Percentiles rank a stretch among this genome's conserved stretches.
Conservation (phyloP, 2,888 invertebrate species). For the Malacosoma neustria region DNA sequence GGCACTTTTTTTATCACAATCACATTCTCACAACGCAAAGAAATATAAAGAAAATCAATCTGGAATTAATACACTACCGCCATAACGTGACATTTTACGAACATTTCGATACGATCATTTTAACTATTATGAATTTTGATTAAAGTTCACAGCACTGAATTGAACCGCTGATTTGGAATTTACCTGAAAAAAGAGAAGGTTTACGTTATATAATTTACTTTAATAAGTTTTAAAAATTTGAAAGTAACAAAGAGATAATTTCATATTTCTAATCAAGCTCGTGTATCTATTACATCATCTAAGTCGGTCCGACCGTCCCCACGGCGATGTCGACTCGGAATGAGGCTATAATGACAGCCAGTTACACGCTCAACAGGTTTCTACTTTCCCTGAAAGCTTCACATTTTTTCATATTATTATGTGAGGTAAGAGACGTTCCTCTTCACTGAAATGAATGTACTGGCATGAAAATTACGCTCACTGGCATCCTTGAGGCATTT, state of each 20-base stretch:
- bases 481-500: background rate
- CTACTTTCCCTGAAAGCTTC: constrained; percentile 21
- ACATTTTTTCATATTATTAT: background rate
- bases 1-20: constrained; percentile 27
- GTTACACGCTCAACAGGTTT: constrained; percentile 44
- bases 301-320: constrained; percentile 29
- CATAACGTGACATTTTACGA: constrained; percentile 52
- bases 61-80: constrained; percentile 50
- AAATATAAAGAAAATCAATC: constrained; percentile 23
- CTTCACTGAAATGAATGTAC: constrained; percentile 2
- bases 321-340: constrained; percentile 32
- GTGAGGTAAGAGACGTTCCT: background rate
- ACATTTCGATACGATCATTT: no score
- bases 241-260: no score
- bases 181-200: constrained; percentile 19
- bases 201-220: no score
- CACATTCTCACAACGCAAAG: constrained; percentile 38
- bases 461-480: background rate
- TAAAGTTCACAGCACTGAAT: constrained; percentile 16
- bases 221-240: no score
- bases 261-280: background rate
- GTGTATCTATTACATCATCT: constrained; percentile 8
- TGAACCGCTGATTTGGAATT: constrained; percentile 7
- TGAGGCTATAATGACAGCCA: constrained; percentile 28
- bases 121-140: no score